phyloP scores from a whole-genome alignment of 2,888 invertebrate species.

The Amphipyra berbera region DNA sequence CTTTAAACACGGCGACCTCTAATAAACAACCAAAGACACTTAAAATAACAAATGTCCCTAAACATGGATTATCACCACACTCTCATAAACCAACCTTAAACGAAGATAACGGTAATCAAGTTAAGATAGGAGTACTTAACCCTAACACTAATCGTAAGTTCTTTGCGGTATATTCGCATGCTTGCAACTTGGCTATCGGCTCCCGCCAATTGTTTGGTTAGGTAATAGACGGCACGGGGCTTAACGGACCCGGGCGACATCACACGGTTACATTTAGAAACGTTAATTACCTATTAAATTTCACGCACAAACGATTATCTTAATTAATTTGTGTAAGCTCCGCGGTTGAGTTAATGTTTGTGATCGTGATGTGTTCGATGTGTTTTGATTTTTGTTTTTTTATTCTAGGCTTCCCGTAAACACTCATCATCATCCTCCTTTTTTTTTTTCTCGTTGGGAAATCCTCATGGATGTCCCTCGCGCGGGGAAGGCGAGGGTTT shows the following conservation, averaged over 20 bases:
- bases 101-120: slow-evolving; percentile 39
- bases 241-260: slow-evolving; percentile 65
- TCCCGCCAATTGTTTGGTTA: slow-evolving; percentile 84
- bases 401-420: slow-evolving; percentile 1
- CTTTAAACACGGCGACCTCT: background rate
- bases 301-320: slow-evolving; percentile 74
- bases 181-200: slow-evolving; percentile 83
- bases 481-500: too few species aligned
- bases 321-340: slow-evolving; percentile 76
- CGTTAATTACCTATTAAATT: slow-evolving; percentile 82
- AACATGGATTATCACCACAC: slow-evolving; percentile 21
- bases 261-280: slow-evolving; percentile 73
- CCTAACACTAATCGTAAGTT: slow-evolving; percentile 59
- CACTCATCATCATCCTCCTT: too few species aligned
- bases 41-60: slow-evolving; percentile 13
- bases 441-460: too few species aligned
- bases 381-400: background rate
- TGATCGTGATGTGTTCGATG: slow-evolving; percentile 24
- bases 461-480: too few species aligned
- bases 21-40: slow-evolving; percentile 1
- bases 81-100: slow-evolving; percentile 33
- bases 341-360: slow-evolving; percentile 60
- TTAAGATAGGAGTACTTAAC: slow-evolving; percentile 53
- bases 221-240: slow-evolving; percentile 75
- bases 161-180: slow-evolving; percentile 68